phyloP scores from a whole-genome alignment of 2,888 invertebrate species.

The Mystacides longicornis region DNA sequence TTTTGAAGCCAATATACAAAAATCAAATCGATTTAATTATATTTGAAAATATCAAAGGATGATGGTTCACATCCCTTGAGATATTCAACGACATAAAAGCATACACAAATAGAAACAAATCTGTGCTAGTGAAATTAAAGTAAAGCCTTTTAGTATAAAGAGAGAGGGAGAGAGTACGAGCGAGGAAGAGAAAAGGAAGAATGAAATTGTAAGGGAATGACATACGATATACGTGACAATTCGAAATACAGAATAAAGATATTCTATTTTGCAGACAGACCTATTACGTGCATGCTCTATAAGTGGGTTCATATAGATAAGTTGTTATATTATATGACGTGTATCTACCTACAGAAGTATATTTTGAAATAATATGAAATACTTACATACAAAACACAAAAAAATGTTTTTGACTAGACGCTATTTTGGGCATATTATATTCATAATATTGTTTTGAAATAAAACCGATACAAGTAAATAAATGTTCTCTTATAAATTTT shows the following conservation, averaged over 20 bases:
- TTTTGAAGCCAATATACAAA: neutral
- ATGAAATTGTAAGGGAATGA: slow-evolving; percentile 1
- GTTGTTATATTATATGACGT: too few species aligned
- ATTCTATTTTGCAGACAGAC: too few species aligned
- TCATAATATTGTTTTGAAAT: too few species aligned
- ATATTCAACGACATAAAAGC: neutral
- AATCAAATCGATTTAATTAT: neutral
- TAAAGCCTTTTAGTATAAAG: slow-evolving; percentile 2
- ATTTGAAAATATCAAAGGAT: neutral
- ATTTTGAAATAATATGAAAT: too few species aligned
- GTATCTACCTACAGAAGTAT: too few species aligned
- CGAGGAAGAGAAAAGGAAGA: neutral
- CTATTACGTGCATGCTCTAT: too few species aligned
- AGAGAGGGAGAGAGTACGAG: neutral
- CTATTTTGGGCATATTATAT: too few species aligned
- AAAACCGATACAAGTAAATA: too few species aligned
- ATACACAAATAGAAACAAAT: slow-evolving; percentile 16
- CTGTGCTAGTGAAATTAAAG: slow-evolving; percentile 11
- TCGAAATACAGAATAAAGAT: neutral
- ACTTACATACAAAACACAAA: too few species aligned
- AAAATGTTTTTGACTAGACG: too few species aligned
- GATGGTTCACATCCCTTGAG: neutral
- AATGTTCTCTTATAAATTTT: too few species aligned
- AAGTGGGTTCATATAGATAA: too few species aligned
- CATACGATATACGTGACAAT: slow-evolving; percentile 4